Evolutionary conservation across 2,113 vertebrate species (phyloP).

Genomic region (Takifugu flavidus): DNA sequence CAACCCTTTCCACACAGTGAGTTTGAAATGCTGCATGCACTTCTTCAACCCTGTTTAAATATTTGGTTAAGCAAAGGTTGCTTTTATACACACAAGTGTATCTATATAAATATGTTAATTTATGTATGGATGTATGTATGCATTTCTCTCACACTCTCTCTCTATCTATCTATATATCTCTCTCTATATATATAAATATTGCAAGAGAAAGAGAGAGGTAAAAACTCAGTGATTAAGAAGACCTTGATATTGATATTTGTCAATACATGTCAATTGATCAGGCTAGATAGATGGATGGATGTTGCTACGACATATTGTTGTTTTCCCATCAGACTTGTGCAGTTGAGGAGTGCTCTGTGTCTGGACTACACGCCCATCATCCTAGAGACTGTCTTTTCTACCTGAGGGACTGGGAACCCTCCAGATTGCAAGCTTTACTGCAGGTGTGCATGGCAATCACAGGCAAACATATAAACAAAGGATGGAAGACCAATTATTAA

Average conservation of each 20-base stretch:
- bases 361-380: conserved; percentile 86
- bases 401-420: conserved; percentile 84
- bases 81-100: too few species aligned
- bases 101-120: too few species aligned
- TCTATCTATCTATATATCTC: too few species aligned
- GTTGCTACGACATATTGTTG: background rate
- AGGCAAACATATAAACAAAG: background rate
- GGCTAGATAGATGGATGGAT: background rate
- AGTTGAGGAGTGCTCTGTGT: conserved; percentile 75
- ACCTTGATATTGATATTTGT: too few species aligned
- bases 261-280: too few species aligned
- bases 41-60: too few species aligned
- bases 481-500: background rate
- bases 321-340: conserved; percentile 64
- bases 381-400: conserved; percentile 91
- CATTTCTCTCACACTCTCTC: too few species aligned
- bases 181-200: too few species aligned
- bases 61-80: too few species aligned
- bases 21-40: conserved; percentile 7
- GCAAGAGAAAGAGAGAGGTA: too few species aligned
- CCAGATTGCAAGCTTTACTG: conserved; percentile 80
- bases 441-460: conserved; percentile 64
- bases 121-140: too few species aligned
- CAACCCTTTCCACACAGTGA: conserved; percentile 82
- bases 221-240: too few species aligned